These are phyloP conservation scores for Todiramphus saurophagus DNA, from an alignment of 2,113 vertebrate species.

Conservation along the genomic window DNA sequence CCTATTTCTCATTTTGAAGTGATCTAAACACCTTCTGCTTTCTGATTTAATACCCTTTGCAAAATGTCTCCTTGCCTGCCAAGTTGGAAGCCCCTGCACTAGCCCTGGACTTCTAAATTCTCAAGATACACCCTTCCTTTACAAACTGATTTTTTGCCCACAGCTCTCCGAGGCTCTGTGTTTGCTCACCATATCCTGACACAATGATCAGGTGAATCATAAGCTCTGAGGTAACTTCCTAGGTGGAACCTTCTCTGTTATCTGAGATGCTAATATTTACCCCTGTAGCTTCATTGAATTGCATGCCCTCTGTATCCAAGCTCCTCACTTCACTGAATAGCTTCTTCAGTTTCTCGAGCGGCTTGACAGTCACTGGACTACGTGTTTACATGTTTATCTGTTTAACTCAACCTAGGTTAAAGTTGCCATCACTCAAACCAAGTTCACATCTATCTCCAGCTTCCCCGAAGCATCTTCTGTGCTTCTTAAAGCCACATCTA, in stretches of 20 bases:
- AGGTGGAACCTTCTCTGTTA: conserved; percentile 40
- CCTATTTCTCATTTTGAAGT: background rate
- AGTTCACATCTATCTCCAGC: background rate
- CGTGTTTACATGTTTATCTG: background rate
- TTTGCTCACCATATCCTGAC: conserved; percentile 27
- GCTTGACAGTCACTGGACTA: background rate
- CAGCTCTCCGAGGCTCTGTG: conserved; percentile 10
- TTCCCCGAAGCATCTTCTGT: background rate
- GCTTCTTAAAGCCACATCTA: background rate
- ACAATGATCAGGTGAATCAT: conserved; percentile 43
- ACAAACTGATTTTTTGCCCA: background rate
- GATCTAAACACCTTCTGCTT: background rate
- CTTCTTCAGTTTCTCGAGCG: background rate
- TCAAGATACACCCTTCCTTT: background rate
- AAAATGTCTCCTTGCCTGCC: background rate
- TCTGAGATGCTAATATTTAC: conserved; percentile 60
- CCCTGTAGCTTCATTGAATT: background rate
- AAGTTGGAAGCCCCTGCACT: background rate
- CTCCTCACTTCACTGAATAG: background rate
- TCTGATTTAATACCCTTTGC: background rate
- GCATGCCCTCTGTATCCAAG: background rate
- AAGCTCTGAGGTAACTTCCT: conserved; percentile 7
- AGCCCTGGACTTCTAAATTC: background rate
- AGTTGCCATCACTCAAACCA: background rate
- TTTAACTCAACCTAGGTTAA: background rate